Conservation (phyloP, 2,797 vertebrate species). For the Tauraco hartlaubi region DNA sequence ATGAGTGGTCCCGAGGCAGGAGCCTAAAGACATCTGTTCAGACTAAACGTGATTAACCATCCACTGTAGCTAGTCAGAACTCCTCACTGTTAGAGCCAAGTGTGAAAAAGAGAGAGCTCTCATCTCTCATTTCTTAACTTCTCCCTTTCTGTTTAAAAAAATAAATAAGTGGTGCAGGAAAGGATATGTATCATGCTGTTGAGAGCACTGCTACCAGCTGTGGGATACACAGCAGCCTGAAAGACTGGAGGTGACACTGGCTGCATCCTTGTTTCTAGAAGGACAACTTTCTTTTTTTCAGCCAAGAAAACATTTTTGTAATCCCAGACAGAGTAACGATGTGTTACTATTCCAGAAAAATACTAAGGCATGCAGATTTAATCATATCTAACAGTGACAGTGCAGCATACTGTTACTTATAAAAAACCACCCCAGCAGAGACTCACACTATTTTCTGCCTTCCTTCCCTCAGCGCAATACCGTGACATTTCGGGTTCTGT, state of each 20-base stretch:
- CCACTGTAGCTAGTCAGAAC: not conserved
- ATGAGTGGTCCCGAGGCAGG: not conserved
- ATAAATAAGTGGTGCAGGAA: not conserved
- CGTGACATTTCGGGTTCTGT: not conserved
- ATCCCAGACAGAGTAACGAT: not conserved
- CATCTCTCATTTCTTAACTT: not conserved
- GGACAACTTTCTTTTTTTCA: not conserved
- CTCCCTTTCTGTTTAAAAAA: not conserved
- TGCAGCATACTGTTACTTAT: not conserved
- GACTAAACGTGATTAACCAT: not conserved
- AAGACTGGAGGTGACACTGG: not conserved
- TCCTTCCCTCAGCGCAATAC: not conserved
- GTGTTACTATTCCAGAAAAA: not conserved
- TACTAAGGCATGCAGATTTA: not conserved
- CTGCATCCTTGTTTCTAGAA: not conserved
- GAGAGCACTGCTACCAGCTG: not conserved
- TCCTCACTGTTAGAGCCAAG: not conserved
- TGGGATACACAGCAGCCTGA: not conserved
- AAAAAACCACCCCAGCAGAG: not conserved
- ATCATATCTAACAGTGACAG: not conserved
- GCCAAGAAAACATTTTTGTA: not conserved
- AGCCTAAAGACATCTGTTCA: not conserved
- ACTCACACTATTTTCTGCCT: not conserved
- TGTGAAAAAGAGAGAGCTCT: not conserved
- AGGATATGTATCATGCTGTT: not conserved